phyloP scores from a whole-genome alignment of 2,113 vertebrate species.

The Elanoides forficatus region DNA sequence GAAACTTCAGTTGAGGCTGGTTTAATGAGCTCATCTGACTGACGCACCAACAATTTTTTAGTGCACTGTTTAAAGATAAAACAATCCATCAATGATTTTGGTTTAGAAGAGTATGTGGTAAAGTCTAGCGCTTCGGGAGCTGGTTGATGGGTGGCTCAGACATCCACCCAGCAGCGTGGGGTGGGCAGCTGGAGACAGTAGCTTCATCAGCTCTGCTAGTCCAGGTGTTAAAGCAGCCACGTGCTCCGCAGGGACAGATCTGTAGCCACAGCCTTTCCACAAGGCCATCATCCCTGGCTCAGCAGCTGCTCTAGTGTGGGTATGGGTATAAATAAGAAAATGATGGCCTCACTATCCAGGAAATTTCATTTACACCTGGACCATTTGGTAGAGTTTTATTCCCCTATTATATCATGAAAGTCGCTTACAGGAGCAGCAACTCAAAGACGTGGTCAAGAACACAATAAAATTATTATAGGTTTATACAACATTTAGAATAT shows the following conservation, averaged over 20 bases:
- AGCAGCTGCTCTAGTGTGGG: background rate
- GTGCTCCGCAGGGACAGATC: background rate
- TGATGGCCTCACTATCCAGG: background rate
- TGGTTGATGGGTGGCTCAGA: background rate
- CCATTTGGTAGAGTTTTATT: background rate
- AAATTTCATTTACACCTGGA: background rate
- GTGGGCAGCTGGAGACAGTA: background rate
- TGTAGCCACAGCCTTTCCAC: background rate
- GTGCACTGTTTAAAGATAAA: background rate
- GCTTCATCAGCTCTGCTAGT: background rate
- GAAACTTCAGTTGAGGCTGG: background rate
- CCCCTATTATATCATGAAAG: background rate
- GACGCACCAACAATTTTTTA: background rate
- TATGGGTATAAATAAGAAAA: background rate
- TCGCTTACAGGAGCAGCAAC: background rate
- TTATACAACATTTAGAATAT: background rate
- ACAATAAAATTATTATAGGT: background rate
- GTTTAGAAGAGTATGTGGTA: background rate
- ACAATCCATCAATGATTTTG: background rate
- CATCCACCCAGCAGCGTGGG: background rate
- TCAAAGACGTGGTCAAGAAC: background rate
- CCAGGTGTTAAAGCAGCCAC: background rate
- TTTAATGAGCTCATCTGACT: background rate
- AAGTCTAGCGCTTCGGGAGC: background rate
- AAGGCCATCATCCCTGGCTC: background rate